Evolutionary conservation across 2,888 invertebrate genomes (phyloP).

Genomic region (Syritta pipiens): DNA sequence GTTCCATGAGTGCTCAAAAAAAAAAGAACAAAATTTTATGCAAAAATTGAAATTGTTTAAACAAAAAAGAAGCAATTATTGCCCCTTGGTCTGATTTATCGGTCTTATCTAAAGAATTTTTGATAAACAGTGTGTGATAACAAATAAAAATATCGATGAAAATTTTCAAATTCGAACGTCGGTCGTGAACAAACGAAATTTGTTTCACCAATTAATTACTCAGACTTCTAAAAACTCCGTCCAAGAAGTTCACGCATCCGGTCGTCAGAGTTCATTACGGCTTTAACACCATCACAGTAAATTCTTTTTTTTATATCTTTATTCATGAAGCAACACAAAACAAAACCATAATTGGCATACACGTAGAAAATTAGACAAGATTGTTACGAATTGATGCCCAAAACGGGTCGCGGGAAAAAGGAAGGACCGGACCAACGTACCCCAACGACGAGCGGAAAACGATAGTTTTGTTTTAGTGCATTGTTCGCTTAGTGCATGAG

Average conservation of each 20-base stretch:
- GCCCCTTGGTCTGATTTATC: too few relatives aligned
- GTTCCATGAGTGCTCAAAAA: slow-evolving; percentile 5
- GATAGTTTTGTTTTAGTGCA: too few relatives aligned
- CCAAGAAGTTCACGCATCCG: slow-evolving; percentile 56
- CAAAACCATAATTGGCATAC: slow-evolving; percentile 56
- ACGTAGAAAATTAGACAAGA: slow-evolving; percentile 41
- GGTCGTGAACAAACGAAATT: background rate
- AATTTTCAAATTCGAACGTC: background rate
- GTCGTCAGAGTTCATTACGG: slow-evolving; percentile 52
- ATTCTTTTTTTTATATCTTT: slow-evolving; percentile 44
- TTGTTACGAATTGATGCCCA: slow-evolving; percentile 40
- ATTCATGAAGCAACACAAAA: slow-evolving; percentile 58
- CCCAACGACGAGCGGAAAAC: too few relatives aligned
- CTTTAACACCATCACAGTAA: slow-evolving; percentile 24
- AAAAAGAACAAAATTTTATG: too few relatives aligned
- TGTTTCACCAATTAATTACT: background rate
- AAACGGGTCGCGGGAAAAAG: slow-evolving; percentile 15
- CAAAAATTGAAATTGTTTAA: too few relatives aligned
- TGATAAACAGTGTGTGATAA: too few relatives aligned
- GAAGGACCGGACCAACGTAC: background rate
- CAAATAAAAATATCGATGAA: slow-evolving; percentile 13
- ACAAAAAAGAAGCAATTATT: too few relatives aligned
- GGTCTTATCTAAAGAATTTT: too few relatives aligned
- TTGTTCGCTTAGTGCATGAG: too few relatives aligned
- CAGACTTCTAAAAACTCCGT: slow-evolving; percentile 9